Evolutionary conservation across 2,113 vertebrate species (phyloP).

Genomic region (Anser cygnoides): DNA sequence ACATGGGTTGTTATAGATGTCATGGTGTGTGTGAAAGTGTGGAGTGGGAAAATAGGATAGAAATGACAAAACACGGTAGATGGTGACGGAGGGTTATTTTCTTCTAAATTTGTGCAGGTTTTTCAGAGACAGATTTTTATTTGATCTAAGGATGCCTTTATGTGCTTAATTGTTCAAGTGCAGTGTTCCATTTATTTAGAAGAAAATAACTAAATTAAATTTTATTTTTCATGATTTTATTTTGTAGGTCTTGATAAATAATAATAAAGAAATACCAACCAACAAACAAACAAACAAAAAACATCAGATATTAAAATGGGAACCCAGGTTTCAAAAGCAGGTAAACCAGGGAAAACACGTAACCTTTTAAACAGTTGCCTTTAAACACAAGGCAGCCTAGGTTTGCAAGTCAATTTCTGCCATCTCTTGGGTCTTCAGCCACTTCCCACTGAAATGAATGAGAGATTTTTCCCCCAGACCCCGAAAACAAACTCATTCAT

Average conservation of each 20-base stretch:
- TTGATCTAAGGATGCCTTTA: background rate
- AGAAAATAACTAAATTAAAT: background rate
- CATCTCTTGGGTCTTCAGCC: background rate
- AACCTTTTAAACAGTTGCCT: background rate
- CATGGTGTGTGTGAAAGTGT: background rate
- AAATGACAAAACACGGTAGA: background rate
- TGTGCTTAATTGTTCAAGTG: background rate
- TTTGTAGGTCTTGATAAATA: background rate
- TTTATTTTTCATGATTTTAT: background rate
- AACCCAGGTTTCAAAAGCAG: background rate
- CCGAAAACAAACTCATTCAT: background rate
- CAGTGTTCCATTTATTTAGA: background rate
- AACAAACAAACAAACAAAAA: no score
- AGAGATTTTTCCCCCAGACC: background rate
- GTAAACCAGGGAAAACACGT: background rate
- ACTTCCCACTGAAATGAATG: background rate
- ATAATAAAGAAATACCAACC: background rate
- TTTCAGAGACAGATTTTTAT: background rate
- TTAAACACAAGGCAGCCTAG: background rate
- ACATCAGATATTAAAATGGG: background rate
- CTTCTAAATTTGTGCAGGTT: background rate
- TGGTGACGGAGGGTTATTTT: background rate
- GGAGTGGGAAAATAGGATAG: background rate
- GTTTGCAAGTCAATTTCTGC: conserved; percentile 6
- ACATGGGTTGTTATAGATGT: background rate